Base-by-base conservation (phyloP, 2,113 vertebrate species). In the Protomyctophum bolini region DNA sequence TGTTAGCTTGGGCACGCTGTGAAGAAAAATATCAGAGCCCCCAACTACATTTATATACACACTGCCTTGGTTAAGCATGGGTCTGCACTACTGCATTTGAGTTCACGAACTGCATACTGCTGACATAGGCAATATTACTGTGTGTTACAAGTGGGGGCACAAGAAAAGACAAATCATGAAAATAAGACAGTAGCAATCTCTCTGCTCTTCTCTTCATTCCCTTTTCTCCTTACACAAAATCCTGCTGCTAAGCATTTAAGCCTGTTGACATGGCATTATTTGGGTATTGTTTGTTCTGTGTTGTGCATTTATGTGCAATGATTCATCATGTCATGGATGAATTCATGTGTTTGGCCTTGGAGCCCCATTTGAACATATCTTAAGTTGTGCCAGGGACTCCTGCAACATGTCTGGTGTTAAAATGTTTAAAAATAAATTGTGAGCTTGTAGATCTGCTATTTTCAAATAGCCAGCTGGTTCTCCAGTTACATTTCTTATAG, bases 1-100 rank as follows among this genome's bases (percentile, higher is more conserved):
- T 90, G 88, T 91, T 91, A 92, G 77, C 70, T 65, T 80, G 72
- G 69, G 69, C 79, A 79, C 64, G 66, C 73, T 76, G 75, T 46
- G 70, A 69, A 50, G 41, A 75, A 74, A 41, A 74, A 79, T 66
- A 57, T 72, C 81, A 78, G 81, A 41, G 33, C 33, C 73, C 81
- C 58, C 64, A 67, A 70, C 71, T 62, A 29, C 63, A 79, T 87
- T 86, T 86, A 79, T 79, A 77, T 66, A 64, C 66, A 75, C 55
- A 77, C 62, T 48, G 66, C 76, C 68, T 49, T 47, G 14, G n/a
- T 68, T 41, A 6, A 41, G 33, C 33, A 41, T 41, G 33, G 33
- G 33, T 41, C 68, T 67, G 29, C 21, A 45, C 33, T 11, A 33
- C 29, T 56, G 54, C n/a, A 10, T 60, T 0, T 28, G 11, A 60